phyloP scores from a whole-genome alignment of 1,140 invertebrate genomes.

The Teleogryllus occipitalis region DNA sequence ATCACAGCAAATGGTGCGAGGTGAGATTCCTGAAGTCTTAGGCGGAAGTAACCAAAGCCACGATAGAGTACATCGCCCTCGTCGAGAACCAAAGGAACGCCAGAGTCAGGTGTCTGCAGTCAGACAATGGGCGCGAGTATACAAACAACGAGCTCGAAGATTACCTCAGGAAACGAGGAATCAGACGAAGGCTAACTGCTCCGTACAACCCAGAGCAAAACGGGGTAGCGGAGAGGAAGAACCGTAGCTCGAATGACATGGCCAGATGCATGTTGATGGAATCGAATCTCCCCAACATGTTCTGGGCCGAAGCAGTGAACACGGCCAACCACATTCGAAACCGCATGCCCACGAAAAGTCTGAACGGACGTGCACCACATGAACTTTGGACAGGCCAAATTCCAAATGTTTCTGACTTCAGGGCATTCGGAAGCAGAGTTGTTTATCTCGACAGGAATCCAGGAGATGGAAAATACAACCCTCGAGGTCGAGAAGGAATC shows the following conservation, averaged over 20 bases:
- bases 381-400: conserved; percentile 29
- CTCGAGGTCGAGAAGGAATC: conserved; percentile 23
- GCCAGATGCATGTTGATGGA: conserved; percentile 30
- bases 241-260: conserved; percentile 32
- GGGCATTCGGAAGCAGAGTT: conserved; percentile 28
- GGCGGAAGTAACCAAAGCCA: no score
- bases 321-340: conserved; percentile 31
- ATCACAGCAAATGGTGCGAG: no score
- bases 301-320: conserved; percentile 32
- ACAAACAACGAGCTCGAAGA: no score
- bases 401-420: conserved; percentile 27
- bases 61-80: no score
- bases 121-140: no score
- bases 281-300: conserved; percentile 26
- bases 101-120: no score
- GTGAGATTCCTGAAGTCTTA: no score
- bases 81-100: no score
- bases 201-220: conserved; percentile 34
- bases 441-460: no score
- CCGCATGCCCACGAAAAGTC: conserved; percentile 25
- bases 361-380: conserved; percentile 26
- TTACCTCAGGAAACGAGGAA: neutral
- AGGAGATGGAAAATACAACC: conserved; percentile 20
- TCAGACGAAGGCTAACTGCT: neutral
- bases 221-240: conserved; percentile 33